Base-by-base conservation (phyloP, 2,113 vertebrate species). In the Lipophrys pholis region DNA sequence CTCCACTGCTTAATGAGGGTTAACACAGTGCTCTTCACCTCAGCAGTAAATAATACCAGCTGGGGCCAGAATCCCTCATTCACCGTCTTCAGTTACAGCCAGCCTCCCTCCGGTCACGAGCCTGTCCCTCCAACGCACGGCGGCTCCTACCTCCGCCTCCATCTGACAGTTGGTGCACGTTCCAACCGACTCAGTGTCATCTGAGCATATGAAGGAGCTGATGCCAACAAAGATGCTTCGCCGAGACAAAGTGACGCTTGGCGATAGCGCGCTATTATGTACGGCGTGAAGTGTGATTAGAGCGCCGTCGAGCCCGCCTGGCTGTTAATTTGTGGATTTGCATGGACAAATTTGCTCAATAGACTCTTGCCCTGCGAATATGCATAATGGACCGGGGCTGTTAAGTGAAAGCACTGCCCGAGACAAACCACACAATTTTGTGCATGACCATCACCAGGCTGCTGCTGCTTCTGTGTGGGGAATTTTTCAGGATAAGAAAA, bases 211-310 rank as follows among this genome's bases (percentile, higher is more conserved):
- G 61, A 62, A 45, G 38, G 14, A 55, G 53, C 16, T 12, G 45
- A 60, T 57, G 63, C 64, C 77, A 71, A 30, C 52, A 85, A 50
- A 46, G 61, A 78, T 69, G n/a, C 69, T 69, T 64, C 55, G 39
- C 36, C 8, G 30, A 38, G 41, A 64, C 8, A 51, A 65, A 50
- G 5, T 46, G 48, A 55, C 15, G 61, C 62, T 52, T 17, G 10
- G 17, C 8, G 53, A 76, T 52, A 65, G 55, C n/a, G 3, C 54
- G 54, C 42, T 81, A 52, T 69, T 49, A 63, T 55, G 52, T 58
- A 42, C 8, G 43, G 14, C 17, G 50, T 46, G 40, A 61, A 59
- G 17, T 51, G 65, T 50, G 17, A 77, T 61, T 42, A 57, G 50
- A 69, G 45, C 45, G 36, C 57, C 46, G 43, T 61, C 60, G 61